These are phyloP conservation scores for Scomber colias DNA, from an alignment of 2,113 vertebrate species.

Conservation along the genomic window DNA sequence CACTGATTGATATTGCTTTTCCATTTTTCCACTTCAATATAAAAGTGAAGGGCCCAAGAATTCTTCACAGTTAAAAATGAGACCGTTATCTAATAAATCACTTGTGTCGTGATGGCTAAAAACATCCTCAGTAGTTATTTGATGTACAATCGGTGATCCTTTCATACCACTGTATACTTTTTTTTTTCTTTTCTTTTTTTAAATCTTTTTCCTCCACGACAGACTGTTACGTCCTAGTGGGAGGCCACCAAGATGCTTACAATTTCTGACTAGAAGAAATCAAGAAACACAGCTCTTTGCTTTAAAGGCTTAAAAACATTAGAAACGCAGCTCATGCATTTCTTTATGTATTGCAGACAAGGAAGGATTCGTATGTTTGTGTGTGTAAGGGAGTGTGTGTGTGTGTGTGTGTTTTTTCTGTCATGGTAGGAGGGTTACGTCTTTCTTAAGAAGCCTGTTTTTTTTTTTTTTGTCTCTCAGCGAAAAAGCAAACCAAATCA, in stretches of 20 bases:
- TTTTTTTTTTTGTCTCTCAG: constrained; percentile 59
- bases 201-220: constrained; percentile 40
- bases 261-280: constrained; percentile 78
- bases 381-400: constrained; percentile 51
- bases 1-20: constrained; percentile 80
- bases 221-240: constrained; percentile 15
- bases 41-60: constrained; percentile 67
- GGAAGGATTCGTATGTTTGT: constrained; percentile 65
- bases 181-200: constrained; percentile 16
- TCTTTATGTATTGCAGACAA: constrained; percentile 85
- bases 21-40: constrained; percentile 58
- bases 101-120: constrained; percentile 51
- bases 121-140: constrained; percentile 51
- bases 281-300: constrained; percentile 75
- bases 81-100: constrained; percentile 54
- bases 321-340: constrained; percentile 88
- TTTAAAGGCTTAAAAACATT: constrained; percentile 82
- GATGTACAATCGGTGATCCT: constrained; percentile 64
- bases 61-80: constrained; percentile 71
- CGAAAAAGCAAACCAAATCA: constrained; percentile 51
- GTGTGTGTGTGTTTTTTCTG: constrained; percentile 47
- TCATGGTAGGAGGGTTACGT: constrained; percentile 57
- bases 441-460: constrained; percentile 68
- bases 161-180: constrained; percentile 20
- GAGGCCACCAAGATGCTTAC: constrained; percentile 70